Evolutionary conservation across 2,797 vertebrate species (phyloP).

Genomic region (Echiichthys vipera): DNA sequence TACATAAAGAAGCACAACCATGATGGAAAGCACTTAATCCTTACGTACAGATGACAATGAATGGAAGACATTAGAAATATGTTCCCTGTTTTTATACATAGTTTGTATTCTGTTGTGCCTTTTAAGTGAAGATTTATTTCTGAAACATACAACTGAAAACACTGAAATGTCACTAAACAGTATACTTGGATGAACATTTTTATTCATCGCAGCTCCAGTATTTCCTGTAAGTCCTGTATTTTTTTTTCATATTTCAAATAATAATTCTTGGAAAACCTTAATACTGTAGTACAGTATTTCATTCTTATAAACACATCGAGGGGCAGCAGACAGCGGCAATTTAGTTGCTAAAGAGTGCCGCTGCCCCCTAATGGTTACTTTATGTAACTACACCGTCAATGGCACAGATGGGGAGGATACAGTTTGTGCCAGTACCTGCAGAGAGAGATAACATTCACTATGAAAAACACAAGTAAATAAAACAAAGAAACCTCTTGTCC

Average conservation of each 20-base stretch:
- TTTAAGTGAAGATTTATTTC: not conserved
- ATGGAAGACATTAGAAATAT: not conserved
- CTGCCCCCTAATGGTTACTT: slow-evolving; percentile 52
- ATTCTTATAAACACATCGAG: not conserved
- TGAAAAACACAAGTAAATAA: not conserved
- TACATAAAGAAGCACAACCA: not conserved
- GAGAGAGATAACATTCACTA: not conserved
- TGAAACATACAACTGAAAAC: not conserved
- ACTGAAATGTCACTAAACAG: not conserved
- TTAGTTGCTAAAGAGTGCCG: not conserved
- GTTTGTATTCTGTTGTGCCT: not conserved
- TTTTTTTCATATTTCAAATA: not conserved
- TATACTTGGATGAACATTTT: not conserved
- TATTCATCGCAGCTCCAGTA: not conserved
- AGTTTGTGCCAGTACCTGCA: not conserved
- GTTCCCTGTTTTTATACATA: not conserved
- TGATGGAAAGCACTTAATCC: not conserved
- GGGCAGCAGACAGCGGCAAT: not conserved
- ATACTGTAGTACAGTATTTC: not conserved
- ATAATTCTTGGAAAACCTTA: not conserved
- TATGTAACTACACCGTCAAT: not conserved
- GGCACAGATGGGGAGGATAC: no score
- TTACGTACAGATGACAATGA: not conserved
- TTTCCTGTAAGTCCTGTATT: no score
- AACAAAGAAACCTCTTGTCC: not conserved